Base-by-base conservation (phyloP, 2,113 vertebrate species). In the Protobothrops mucrosquamatus region DNA sequence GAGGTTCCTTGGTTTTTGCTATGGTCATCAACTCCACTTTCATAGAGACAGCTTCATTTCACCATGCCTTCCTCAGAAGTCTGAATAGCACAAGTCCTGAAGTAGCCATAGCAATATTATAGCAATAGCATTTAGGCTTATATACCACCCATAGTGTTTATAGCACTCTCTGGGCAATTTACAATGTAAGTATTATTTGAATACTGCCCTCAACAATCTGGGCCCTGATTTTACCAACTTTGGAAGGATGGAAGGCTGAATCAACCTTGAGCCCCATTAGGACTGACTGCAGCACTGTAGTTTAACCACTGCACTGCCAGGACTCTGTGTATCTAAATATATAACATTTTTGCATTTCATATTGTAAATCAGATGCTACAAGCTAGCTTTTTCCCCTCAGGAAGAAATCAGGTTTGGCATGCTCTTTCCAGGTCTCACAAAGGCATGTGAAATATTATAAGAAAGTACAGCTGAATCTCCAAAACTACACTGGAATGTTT, bases 401-500 rank as follows among this genome's bases (percentile, higher is more conserved):
- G 22, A 51, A 51, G 46, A 86, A 86, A 52, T 57, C 26, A 22
- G 26, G 22, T n/a, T 52, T 90, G 69, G 29, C 20, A 90, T n/a
- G 14, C 81, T 20, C 43, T 93, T 93, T 90, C 46, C 92, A 86
- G 29, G 46, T 90, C 14, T 56, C 46, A 54, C 74, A 86, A 93
- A 86, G 56, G 92, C 23, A 93, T 90, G 88, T 52, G 55, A 93
- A 90, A 93, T 89, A 90, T 86, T 90, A 52, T 89, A 89, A 86
- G 88, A 22, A 39, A 90, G 56, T 56, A 59, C 23, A 34, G 88
- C 34, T 85, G 88, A 86, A 85, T 86, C 88, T 93, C 92, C 55
- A 86, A 90, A 85, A 85, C 81, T 59, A 93, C 74, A 15, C 26
- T 92, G 94, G 91, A 94, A 87, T 94, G 69, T 94, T 95, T 95